Conservation (phyloP, 1,140 invertebrate genomes). For the Drosophila eugracilis region DNA sequence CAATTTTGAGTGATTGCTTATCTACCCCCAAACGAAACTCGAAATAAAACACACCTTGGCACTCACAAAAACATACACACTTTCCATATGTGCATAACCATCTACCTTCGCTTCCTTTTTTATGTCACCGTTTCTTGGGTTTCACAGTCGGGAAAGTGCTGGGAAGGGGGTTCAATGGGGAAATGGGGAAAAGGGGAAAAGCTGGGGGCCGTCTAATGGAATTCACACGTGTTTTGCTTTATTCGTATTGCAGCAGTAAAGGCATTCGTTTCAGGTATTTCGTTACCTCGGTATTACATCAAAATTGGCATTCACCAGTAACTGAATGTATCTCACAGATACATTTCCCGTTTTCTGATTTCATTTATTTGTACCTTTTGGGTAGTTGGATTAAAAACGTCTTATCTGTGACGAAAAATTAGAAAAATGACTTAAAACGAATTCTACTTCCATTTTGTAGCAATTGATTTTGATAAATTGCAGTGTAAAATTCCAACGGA, state of each 20-base stretch:
- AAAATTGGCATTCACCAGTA: constrained; percentile 11
- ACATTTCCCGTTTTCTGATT: too few relatives aligned
- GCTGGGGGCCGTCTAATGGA: constrained; percentile 22
- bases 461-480: too few relatives aligned
- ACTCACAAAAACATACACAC: constrained; percentile 3
- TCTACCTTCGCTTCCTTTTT: constrained; percentile 26
- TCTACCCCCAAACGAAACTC: constrained; percentile 40
- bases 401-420: too few relatives aligned
- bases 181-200: background rate
- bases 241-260: constrained; percentile 41
- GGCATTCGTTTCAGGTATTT: constrained; percentile 27
- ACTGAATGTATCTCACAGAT: too few relatives aligned
- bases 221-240: constrained; percentile 41
- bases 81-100: constrained; percentile 21
- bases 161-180: background rate
- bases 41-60: constrained; percentile 36
- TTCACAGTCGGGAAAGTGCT: constrained; percentile 18
- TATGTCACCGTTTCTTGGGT: constrained; percentile 33
- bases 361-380: too few relatives aligned
- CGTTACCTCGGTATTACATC: background rate
- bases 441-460: too few relatives aligned
- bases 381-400: too few relatives aligned
- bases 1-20: constrained; percentile 46
- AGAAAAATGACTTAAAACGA: too few relatives aligned
- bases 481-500: too few relatives aligned